Base-by-base conservation (phyloP, 2,113 vertebrate species). In the Mola mola region DNA sequence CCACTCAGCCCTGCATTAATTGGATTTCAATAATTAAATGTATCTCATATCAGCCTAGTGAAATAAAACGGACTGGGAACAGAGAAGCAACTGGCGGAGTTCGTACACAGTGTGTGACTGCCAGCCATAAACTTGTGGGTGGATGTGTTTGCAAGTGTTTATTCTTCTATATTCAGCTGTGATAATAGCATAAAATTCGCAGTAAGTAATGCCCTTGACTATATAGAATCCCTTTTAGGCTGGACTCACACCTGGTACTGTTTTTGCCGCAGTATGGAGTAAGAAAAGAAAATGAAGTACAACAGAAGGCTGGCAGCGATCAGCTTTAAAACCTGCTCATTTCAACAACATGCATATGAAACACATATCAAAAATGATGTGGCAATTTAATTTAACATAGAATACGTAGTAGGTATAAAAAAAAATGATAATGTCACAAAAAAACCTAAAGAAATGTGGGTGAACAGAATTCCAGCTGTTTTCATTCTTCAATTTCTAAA, bases 1-100 rank as follows among this genome's bases (percentile, higher is more conserved):
- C 78, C 64, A 63, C 31, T 31, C 37, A 78, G 65, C 12, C 10
- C 50, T 81, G 55, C 76, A 78, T 79, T 88, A 81, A 88, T 89
- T 84, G 82, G 70, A 76, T 83, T 86, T 86, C 75, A 85, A 79
- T 85, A 81, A 88, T 88, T 88, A 81, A 87, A 87, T 81, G 74
- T 73, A 75, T 82, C 73, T 72, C 47, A 78, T 81, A 83, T 77
- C 76, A 72, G 65, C 65, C 61, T 59, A 52, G 64, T 38, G 12
- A 47, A 78, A 66, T 65, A 70, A 46, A 78, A 81, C 3, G 17
- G 50, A 62, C 13, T 11, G 48, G 51, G 47, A 41, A 43, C 33
- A 52, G 46, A 53, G 50, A 73, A 34, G 49, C 41, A 66, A 29
- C 31, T 38, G 47, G 28, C 62, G 46, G 61, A 42, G 25, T 60